These are phyloP conservation scores for Choristoneura fumiferana DNA, from an alignment of 1,140 invertebrate species.

Conservation along the genomic window DNA sequence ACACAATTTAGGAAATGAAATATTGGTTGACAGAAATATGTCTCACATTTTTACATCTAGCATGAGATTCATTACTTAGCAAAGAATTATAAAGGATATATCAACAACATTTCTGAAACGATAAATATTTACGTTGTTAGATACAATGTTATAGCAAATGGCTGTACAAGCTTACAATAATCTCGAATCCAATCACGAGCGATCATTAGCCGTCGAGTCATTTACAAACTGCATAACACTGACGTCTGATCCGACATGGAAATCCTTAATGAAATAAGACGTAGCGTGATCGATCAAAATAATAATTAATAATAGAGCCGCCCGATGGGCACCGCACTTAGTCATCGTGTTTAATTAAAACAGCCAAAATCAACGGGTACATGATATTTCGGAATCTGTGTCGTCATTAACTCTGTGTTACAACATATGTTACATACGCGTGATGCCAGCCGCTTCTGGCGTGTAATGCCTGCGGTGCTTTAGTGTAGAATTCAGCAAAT, in stretches of 20 bases:
- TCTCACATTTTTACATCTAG: too few relatives aligned
- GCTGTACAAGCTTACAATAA: not conserved
- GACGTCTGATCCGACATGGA: not conserved
- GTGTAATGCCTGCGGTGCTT: constrained; percentile 44
- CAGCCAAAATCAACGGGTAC: constrained; percentile 67
- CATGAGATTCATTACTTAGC: too few relatives aligned
- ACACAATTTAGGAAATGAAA: not conserved
- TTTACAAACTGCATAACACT: constrained; percentile 13
- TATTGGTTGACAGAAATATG: not conserved
- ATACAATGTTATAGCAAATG: too few relatives aligned
- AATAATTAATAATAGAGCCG: constrained; percentile 76
- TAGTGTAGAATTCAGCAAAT: not conserved
- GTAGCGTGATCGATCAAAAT: constrained; percentile 74
- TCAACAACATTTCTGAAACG: too few relatives aligned
- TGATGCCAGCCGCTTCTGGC: too few relatives aligned
- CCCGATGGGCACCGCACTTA: constrained; percentile 63
- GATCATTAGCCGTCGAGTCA: constrained; percentile 11
- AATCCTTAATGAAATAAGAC: constrained; percentile 71
- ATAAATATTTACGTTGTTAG: too few relatives aligned
- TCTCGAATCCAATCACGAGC: constrained; percentile 6
- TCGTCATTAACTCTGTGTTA: constrained; percentile 52
- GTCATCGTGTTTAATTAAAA: constrained; percentile 78
- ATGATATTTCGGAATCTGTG: constrained; percentile 51
- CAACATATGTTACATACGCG: constrained; percentile 24
- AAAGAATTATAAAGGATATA: too few relatives aligned